Base-by-base conservation (phyloP, 2,797 vertebrate genomes). In the Sebastolobus altivelis region DNA sequence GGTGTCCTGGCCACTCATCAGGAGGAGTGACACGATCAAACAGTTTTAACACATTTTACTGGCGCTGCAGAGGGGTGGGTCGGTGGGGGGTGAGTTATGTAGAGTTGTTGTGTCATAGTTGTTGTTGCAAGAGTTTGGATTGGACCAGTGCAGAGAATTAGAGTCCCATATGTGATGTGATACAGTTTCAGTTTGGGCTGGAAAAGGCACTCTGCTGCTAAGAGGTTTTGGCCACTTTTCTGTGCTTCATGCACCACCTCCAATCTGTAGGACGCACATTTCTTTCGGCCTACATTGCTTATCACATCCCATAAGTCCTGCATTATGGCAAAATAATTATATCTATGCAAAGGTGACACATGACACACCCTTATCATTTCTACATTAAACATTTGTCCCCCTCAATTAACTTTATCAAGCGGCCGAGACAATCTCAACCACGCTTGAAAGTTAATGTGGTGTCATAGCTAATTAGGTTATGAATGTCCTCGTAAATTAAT, bases 81-180 rank as follows among this genome's bases (percentile, higher is more conserved):
- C 16, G 0, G 38, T 74, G 73, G 70, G 43, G 40, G 75, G 62
- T 25, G 27, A 52, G 27, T 60, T 58, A 70, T 43, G 40, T 13
- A 25, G 74, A 63, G 60, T 27, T 58, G 66, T 83, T 81, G 75
- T 65, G 58, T 77, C 61, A 68, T 27, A 29, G 38, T 22, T 72
- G 12, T 81, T 82, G 46, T 84, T 43, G 54, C 54, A 77, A 72
- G 54, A 69, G 67, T 78, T 73, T 82, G 75, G 46, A 73, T 81
- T 84, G 67, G 61, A 72, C n/a, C 62, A 8, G 22, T 5, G 12
- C 33, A 33, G 52, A 72, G 72, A 80, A 85, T 72, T 35, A 61
- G 63, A 54, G 71, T 70, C 54, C 54, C 75, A 72, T 75, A 68
- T 80, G 75, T 81, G 55, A 49, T 66, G 58, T 60, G 66, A 81